Percentiles rank a stretch among this genome's conserved stretches.
These are phyloP conservation scores for Caranx ignobilis DNA, from an alignment of 2,113 vertebrate genomes.

Conservation along the genomic window DNA sequence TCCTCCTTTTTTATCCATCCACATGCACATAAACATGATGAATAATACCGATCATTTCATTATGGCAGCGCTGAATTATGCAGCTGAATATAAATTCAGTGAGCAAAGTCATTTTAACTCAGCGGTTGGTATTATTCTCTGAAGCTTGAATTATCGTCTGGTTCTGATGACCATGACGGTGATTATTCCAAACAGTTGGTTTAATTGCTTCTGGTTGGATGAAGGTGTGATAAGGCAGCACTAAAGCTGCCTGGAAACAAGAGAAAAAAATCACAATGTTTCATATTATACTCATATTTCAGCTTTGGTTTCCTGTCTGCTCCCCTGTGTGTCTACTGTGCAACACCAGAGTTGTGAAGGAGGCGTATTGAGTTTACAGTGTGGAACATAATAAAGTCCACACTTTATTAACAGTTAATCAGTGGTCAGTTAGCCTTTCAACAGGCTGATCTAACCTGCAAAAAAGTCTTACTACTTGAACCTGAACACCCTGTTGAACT, in stretches of 20 bases:
- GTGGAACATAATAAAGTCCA: slow-evolving; percentile 26
- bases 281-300: neutral
- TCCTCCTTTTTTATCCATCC: slow-evolving; percentile 13
- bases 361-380: slow-evolving; percentile 23
- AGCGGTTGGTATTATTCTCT: neutral
- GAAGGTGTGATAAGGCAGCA: slow-evolving; percentile 25
- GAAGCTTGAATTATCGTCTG: slow-evolving; percentile 7
- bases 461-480: slow-evolving; percentile 36
- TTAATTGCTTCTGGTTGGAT: slow-evolving; percentile 29
- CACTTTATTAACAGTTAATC: slow-evolving; percentile 38
- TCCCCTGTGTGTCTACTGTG: neutral
- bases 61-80: slow-evolving; percentile 28
- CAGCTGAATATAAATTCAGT: slow-evolving; percentile 29
- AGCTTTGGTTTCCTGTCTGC: slow-evolving; percentile 25
- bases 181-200: slow-evolving; percentile 27
- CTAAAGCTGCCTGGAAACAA: slow-evolving; percentile 52
- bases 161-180: slow-evolving; percentile 3
- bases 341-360: neutral
- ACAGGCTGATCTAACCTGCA: slow-evolving; percentile 9
- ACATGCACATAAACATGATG: slow-evolving; percentile 9
- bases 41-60: slow-evolving; percentile 14
- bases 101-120: slow-evolving; percentile 27
- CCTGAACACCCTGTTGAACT: slow-evolving; percentile 28
- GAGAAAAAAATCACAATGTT: neutral
- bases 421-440: slow-evolving; percentile 26